Evolutionary conservation across 2,113 vertebrate genomes (phyloP), one percentile per base, ranked within the genome.

Genomic region (Hippoglossus stenolepis): DNA sequence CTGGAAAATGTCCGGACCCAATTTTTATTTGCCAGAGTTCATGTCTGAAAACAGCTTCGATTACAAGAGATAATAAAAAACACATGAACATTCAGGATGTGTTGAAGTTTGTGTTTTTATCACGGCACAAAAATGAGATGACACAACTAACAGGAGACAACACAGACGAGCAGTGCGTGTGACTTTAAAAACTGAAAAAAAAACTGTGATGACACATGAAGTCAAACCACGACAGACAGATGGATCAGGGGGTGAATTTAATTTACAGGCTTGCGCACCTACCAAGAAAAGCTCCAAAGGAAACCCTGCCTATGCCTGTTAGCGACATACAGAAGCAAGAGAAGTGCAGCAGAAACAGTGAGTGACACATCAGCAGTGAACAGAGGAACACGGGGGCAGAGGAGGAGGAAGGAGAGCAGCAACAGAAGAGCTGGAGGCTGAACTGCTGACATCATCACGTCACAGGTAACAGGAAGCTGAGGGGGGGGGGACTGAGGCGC

Each of bases 271-370:
- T 31, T 85, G 79, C 86, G 89, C 43, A 96, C 96, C 91, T 96
- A 97, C 97, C 96, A 94, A 97, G 94, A 89, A 98, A 97, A 93
- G 96, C 94, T 95, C 96, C 95, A 81, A 96, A 94, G 79, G 96
- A 97, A 77, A 96, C 95, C 94, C 96, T 95, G 95, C 96, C 96
- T 95, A 96, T 94, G 89, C 96, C 96, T 96, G 95, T 85, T 63
- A 65, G 79, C 66, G 7, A 90, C 71, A 81, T 6, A 86, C 77
- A 79, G 79, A 65, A 79, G 87, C 85, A 91, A 84, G 82, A 90
- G 62, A 84, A 86, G 85, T 71, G 73, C 80, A 81, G 85, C 75
- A 94, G 67, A 85, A 88, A 88, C 8, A 88, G 86, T 85, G 17
- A 94, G 90, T 71, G 59, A 31, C 23, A 65, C 5, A 21, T 75